Conservation (phyloP, 2,113 vertebrate species). For the Mustela lutreola region DNA sequence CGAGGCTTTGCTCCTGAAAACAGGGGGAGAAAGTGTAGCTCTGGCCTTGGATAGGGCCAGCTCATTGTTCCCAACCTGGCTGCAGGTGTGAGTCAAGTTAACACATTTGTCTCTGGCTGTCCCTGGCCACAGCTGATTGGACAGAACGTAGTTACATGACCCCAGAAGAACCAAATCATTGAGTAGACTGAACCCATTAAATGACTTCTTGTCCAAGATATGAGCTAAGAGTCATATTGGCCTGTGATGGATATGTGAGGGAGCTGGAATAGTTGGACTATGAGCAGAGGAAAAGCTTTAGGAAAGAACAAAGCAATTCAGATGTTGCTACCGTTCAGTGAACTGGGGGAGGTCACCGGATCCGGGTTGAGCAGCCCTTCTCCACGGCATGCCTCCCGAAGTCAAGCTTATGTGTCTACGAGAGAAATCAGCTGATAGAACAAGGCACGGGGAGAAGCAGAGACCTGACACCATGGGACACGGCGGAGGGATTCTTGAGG, state of each 20-base stretch:
- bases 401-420: neutral
- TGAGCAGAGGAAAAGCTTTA: no score
- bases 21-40: neutral
- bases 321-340: no score
- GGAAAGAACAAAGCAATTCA: no score
- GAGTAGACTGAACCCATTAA: neutral
- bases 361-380: neutral
- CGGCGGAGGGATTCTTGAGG: fast-evolving
- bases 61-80: neutral
- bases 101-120: neutral
- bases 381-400: fast-evolving
- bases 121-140: neutral
- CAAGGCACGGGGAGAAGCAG: neutral
- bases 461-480: neutral
- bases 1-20: neutral
- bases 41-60: neutral
- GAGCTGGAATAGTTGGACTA: no score
- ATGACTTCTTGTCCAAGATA: neutral
- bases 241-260: neutral
- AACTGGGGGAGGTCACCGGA: neutral
- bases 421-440: no score
- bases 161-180: neutral
- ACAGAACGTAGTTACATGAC: neutral
- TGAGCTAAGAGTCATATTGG: neutral
- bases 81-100: neutral